Base-by-base conservation (phyloP, 2,797 vertebrate genomes). In the Pseudotriccus pelzelni region DNA sequence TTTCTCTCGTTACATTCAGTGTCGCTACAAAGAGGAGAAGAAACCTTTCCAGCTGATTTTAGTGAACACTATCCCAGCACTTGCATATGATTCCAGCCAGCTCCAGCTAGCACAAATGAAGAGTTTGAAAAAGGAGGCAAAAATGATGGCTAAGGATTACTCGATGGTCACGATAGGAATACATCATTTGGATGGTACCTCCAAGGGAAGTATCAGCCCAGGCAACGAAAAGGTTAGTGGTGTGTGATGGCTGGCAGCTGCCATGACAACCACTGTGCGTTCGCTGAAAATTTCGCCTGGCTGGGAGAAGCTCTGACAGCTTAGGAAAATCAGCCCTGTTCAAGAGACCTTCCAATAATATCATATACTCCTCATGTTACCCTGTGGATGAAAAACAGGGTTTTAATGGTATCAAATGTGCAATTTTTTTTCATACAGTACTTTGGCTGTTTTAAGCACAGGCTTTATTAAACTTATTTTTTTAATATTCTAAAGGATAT, bases 11-110 rank as follows among this genome's bases (percentile, higher is more conserved):
- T 99, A 99, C 72, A 98, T 99, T 27, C 98, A 98, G 85, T 99
- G 99, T 95, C 99, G 92, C 55, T 99, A 99, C 97, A 98, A 97
- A 70, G 98, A 99, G 28, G 98, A 98, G 93, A 99, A 98, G 96
- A 99, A 99, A 89, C 98, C 98, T 5, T 94, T 99, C 81, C 99
- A 99, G 95, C 97, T 99, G 84, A 99, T 99, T 41, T 97, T 99
- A 96, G 98, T 99, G 66, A 99, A 99, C 97, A 99, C 99, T 50
- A 99, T 99, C 77, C 99, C 99, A 1, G 98, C 99, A 2, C 94
- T 99, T 87, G 99, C 98, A 0, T 99, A 98, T 93, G 98, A 97
- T 95, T 99, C 99, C 62, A 97, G 98, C 58, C 98, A 98, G 76
- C 97, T 99, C 62, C 98, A 98, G n/a, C 95, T 97, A 50, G 97